A percentile compares a stretch with the other conserved stretches of the same genome.
Conservation (phyloP, 2,797 vertebrate genomes). For the Parotocinclus haroldoi region DNA sequence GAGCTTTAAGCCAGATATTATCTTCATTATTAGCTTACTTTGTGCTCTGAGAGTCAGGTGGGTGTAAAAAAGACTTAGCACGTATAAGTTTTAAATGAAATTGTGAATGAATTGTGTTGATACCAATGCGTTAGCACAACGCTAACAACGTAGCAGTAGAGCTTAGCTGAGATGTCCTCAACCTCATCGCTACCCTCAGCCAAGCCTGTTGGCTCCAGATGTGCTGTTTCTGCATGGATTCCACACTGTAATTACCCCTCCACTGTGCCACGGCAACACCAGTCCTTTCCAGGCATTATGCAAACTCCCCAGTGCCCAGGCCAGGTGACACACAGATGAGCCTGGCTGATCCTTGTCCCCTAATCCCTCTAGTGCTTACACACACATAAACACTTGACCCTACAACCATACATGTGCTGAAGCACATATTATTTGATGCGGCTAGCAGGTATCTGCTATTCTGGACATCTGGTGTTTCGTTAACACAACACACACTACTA, state of each 20-base stretch:
- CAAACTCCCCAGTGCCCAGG: conserved; percentile 67
- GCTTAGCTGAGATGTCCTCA: conserved; percentile 35
- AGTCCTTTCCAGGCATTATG: conserved; percentile 80
- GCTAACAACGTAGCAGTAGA: not conserved
- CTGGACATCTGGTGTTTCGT: conserved; percentile 28
- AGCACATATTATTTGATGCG: not conserved
- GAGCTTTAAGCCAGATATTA: too few species aligned
- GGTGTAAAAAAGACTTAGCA: too few species aligned
- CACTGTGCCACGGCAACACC: conserved; percentile 67
- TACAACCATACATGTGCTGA: conserved; percentile 3
- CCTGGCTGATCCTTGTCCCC: conserved; percentile 57
- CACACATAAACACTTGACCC: conserved; percentile 10
- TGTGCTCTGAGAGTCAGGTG: too few species aligned
- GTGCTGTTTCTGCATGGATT: conserved; percentile 82
- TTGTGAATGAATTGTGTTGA: too few species aligned
- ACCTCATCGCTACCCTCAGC: conserved; percentile 29
- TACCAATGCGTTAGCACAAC: too few species aligned
- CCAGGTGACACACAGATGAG: conserved; percentile 82
- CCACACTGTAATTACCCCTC: conserved; percentile 77
- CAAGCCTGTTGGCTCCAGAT: conserved; percentile 74
- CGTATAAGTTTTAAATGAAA: too few species aligned
- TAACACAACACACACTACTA: not conserved
- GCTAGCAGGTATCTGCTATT: not conserved
- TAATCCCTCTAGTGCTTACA: conserved; percentile 36
- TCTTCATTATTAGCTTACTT: too few species aligned